Percentiles rank a stretch among this genome's conserved stretches.
phyloP scores from a whole-genome alignment of 2,113 vertebrate genomes.

The Microcebus tavaratra region DNA sequence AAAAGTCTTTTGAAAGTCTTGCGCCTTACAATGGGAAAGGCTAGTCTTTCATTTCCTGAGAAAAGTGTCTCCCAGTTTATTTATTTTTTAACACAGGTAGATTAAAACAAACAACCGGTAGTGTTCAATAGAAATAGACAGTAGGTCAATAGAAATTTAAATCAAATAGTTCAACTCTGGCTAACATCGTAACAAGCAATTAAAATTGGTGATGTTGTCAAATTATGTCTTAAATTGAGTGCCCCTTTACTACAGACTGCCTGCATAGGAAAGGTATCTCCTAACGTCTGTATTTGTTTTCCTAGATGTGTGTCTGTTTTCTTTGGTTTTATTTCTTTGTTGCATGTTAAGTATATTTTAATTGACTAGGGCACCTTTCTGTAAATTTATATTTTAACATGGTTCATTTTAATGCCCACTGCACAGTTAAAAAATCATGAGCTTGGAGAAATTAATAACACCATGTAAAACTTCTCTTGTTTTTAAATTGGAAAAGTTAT shows the following conservation, averaged over 20 bases:
- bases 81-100: not conserved
- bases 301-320: not conserved
- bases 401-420: not conserved
- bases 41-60: not conserved
- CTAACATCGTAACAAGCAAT: not conserved
- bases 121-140: not conserved
- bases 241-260: not conserved
- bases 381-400: not conserved
- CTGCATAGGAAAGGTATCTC: not conserved
- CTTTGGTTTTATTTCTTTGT: not conserved
- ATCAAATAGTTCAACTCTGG: not conserved
- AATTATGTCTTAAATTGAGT: not conserved
- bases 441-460: not conserved
- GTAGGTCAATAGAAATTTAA: conserved; percentile 17
- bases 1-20: not conserved
- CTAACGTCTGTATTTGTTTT: not conserved
- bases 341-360: not conserved
- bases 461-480: not conserved
- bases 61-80: not conserved
- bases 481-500: conserved; percentile 24
- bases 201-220: not conserved
- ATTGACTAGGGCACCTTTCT: not conserved
- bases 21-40: not conserved
- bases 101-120: not conserved
- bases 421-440: not conserved